Base-by-base conservation (phyloP, 1,140 invertebrate genomes). In the Zaprionus vittiger region DNA sequence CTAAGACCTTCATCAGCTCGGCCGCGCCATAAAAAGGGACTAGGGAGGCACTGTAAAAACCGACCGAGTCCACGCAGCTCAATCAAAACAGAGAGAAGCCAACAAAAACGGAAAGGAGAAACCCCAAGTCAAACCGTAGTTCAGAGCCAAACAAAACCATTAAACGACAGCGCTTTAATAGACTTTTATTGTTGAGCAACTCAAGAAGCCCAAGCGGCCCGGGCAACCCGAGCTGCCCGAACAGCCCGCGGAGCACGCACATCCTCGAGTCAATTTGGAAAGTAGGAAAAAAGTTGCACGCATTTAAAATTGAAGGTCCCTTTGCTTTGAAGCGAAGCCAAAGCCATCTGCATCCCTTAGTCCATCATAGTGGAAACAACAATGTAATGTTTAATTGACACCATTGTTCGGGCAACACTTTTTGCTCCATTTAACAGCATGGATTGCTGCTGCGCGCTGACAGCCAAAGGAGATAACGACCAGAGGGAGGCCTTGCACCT, bases 321-420 rank as follows among this genome's bases (percentile, higher is more conserved):
- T 64, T 61, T 57, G 17, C 49, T 31, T 37, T 20, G 60, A 52
- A 52, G 38, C 54, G 49, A 38, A 34, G 12, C 37, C 59, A 24
- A 5, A 28, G 69, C 59, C 63, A 73, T 74, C 57, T 77, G 75
- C 75, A 73, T 67, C 69, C 63, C 69, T 59, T 61, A 62, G 59
- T 63, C 73, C 68, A 76, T 76, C 73, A 71, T 71, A 71, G 73
- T 75, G 60, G 65, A 62, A 66, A 89, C 80, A 89, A 89, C 81
- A 89, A 89, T 89, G 85, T 89, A 81, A 89, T 85, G 81, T 89
- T 89, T 89, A 89, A 89, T 89, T 89, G 85, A 89, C 85, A 85
- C 85, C 85, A 89, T 89, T 89, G 85, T 89, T 89, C 85, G 61
- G 81, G 81, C 76, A 81, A 84, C 85, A 90, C 84, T 86, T 89